Conservation (phyloP, 2,888 invertebrate species). For the Rotaria sp. region DNA sequence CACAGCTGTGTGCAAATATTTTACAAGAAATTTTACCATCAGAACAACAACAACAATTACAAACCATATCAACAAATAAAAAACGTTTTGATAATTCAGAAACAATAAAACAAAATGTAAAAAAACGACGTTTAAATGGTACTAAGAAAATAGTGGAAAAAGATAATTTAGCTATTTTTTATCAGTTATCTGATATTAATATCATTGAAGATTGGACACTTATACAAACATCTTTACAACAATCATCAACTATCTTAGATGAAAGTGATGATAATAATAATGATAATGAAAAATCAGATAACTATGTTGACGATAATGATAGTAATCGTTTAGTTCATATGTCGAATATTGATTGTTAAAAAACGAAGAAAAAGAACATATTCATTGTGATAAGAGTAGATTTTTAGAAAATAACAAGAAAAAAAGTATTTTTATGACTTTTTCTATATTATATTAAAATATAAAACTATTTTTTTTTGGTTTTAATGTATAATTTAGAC, state of each 20-base stretch:
- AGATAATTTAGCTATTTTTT: conserved; percentile 33
- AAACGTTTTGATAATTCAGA: not conserved
- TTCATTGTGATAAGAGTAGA: not conserved
- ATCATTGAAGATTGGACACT: conserved; percentile 40
- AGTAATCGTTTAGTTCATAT: not conserved
- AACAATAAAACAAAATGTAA: not conserved
- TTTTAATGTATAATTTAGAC: no score
- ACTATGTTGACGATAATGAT: not conserved
- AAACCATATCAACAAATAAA: not conserved
- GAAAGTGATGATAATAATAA: not conserved
- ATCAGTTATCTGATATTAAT: conserved; percentile 36
- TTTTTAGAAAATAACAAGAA: not conserved
- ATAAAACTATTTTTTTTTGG: no score
- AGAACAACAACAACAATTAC: not conserved
- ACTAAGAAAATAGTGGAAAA: not conserved
- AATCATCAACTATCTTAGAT: not conserved
- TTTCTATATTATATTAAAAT: no score
- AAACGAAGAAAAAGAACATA: no score
- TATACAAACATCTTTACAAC: conserved; percentile 26
- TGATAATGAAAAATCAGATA: not conserved
- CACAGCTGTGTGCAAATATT: not conserved
- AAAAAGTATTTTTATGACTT: no score
- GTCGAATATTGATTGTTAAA: not conserved
- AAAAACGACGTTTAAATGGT: not conserved
- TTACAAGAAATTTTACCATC: not conserved